These are phyloP conservation scores for Tauraco erythrolophus DNA, from an alignment of 2,113 vertebrate species.

Conservation along the genomic window DNA sequence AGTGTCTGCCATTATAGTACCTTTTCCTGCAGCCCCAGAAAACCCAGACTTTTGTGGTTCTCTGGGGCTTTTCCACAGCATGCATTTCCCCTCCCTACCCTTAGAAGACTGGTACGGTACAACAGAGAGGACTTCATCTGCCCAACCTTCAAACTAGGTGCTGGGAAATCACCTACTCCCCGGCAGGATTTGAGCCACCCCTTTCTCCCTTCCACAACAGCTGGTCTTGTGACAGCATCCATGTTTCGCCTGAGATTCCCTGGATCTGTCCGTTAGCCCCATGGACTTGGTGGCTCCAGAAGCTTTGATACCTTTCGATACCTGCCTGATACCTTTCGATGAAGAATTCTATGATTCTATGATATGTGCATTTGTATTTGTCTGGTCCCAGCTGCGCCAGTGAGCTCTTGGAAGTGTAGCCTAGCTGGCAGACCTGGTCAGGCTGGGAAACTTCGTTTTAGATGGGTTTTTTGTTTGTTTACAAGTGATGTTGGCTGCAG, in stretches of 20 bases:
- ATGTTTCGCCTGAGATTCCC: neutral
- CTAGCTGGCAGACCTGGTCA: neutral
- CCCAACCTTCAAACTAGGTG: neutral
- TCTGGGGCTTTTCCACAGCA: neutral
- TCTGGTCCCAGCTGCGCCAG: neutral
- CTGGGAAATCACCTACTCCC: neutral
- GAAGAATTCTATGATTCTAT: too few relatives aligned
- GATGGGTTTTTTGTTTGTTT: neutral
- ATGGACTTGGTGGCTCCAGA: neutral
- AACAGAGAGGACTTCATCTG: neutral
- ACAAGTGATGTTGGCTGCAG: neutral
- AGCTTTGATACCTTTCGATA: neutral
- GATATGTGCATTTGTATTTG: fast-evolving
- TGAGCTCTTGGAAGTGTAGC: neutral
- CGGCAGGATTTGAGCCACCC: neutral
- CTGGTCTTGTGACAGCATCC: neutral
- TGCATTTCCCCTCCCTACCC: neutral
- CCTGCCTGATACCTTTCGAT: neutral
- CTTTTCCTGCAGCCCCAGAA: neutral
- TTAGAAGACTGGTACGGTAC: fast-evolving
- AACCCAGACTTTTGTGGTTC: neutral
- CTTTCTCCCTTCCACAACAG: neutral
- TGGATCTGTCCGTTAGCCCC: neutral
- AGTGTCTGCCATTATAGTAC: neutral
- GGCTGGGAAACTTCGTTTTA: neutral